Conservation (phyloP, 2,888 invertebrate species). For the Platycheirus rosarum region DNA sequence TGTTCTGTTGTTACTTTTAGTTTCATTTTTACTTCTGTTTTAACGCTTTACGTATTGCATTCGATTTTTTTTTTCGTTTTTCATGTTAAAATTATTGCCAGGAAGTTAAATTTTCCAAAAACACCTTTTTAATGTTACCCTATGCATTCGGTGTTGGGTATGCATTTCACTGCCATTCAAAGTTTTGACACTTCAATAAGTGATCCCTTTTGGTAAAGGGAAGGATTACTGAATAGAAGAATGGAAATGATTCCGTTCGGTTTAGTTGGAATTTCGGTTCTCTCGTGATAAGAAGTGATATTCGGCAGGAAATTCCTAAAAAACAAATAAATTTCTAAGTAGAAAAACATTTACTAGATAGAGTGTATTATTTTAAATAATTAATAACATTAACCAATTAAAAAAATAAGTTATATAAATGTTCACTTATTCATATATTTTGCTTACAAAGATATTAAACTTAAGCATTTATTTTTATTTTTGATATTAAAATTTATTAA, state of each 20-base stretch:
- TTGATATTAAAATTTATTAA: too few relatives aligned
- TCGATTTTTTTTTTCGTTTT: constrained; percentile 6
- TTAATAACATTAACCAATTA: too few relatives aligned
- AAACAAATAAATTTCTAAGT: not conserved
- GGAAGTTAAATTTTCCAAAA: constrained; percentile 37
- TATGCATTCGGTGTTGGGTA: constrained; percentile 26
- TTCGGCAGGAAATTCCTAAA: not conserved
- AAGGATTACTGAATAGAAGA: not conserved
- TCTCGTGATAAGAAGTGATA: constrained; percentile 19
- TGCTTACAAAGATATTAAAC: too few relatives aligned
- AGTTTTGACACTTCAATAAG: constrained; percentile 65
- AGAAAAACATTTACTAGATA: too few relatives aligned
- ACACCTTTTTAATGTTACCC: constrained; percentile 10
- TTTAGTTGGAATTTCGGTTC: constrained; percentile 40
- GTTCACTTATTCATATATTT: too few relatives aligned
- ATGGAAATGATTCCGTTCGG: not conserved
- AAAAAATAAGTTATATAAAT: too few relatives aligned
- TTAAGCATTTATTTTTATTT: too few relatives aligned
- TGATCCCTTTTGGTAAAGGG: constrained; percentile 18
- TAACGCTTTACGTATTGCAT: too few relatives aligned
- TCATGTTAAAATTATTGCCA: constrained; percentile 7
- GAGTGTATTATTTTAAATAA: too few relatives aligned
- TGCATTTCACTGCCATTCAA: constrained; percentile 50
- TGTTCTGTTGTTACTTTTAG: too few relatives aligned
- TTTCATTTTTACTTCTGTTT: too few relatives aligned